Evolutionary conservation across 2,888 invertebrate species (phyloP), one percentile per base, ranked within the genome.

Genomic region (Horisme vitalbata): DNA sequence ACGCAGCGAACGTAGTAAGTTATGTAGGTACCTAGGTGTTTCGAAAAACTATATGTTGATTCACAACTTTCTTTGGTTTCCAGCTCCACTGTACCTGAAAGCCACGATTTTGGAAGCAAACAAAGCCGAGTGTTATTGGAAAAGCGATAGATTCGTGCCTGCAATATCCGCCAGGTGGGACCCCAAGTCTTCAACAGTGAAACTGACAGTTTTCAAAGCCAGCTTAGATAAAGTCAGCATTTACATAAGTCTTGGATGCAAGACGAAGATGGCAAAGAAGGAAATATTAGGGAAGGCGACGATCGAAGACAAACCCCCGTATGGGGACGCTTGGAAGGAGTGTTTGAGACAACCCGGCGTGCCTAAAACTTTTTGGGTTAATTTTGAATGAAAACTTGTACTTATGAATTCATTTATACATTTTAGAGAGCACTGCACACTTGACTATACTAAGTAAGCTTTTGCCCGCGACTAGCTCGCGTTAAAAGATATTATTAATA

Each of bases 131-230:
- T 86, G 85, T 52, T 89, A 89, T 53, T 94, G 95, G 94, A 95
- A 95, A 71, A 95, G 95, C 59, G 92, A 93, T 61, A 89, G 91
- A 55, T 95, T 95, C 75, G 86, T 90, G 9, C 95, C 95, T 3
- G 93, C 94, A 2, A 93, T 95, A 45, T 94, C 95, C n/a, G 92
- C 93, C 62, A 93, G 94, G 78, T 93, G 95, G 88, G 93, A 94
- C 61, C 91, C 92, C 0, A 93, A 92, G 59, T 89, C 91, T 4
- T 91, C 94, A 0, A 92, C 91, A 12, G 91, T 94, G 12, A 90
- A 91, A 58, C 90, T 93, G 32, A 90, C 91, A 55, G 91, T 93
- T 3, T 92, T 91, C 71, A 92, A 92, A 63, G 92, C 91, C 11
- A 93, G 91, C 50, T 74, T 94, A 45, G 90, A 90, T 55, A 91